phyloP scores from a whole-genome alignment of 2,113 vertebrate species.

The Mirza zaza region DNA sequence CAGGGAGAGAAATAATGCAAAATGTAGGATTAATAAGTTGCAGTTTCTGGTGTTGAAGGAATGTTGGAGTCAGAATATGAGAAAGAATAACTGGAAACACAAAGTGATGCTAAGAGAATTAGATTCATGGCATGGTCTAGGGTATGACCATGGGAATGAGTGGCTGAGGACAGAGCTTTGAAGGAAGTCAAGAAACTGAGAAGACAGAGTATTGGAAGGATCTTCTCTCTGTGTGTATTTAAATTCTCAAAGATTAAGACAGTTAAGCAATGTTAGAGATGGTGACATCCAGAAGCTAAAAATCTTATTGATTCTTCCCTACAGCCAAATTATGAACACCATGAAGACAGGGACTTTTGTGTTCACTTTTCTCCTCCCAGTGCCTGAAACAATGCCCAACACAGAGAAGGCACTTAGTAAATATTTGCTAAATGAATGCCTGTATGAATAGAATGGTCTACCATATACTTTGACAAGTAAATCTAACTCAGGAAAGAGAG shows the following conservation, averaged over 20 bases:
- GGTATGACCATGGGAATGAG: too few relatives aligned
- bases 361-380: background rate
- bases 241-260: background rate
- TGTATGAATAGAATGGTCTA: background rate
- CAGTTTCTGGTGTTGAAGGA: background rate
- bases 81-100: background rate
- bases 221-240: background rate
- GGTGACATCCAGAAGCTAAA: background rate
- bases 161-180: background rate
- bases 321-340: background rate
- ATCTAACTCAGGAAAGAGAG: background rate
- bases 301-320: background rate
- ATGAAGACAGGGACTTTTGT: background rate
- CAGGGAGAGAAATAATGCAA: background rate
- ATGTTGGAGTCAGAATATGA: background rate
- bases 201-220: background rate
- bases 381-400: background rate
- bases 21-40: background rate
- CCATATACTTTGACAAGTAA: background rate
- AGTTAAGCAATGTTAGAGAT: background rate
- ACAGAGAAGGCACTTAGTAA: background rate
- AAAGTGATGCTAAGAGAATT: background rate
- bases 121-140: background rate
- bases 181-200: background rate
- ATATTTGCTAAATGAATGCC: background rate